Percentiles rank a stretch among this genome's conserved stretches.
These are phyloP conservation scores for Azorinus chamasolen DNA, from an alignment of 2,888 invertebrate species.

Conservation along the genomic window DNA sequence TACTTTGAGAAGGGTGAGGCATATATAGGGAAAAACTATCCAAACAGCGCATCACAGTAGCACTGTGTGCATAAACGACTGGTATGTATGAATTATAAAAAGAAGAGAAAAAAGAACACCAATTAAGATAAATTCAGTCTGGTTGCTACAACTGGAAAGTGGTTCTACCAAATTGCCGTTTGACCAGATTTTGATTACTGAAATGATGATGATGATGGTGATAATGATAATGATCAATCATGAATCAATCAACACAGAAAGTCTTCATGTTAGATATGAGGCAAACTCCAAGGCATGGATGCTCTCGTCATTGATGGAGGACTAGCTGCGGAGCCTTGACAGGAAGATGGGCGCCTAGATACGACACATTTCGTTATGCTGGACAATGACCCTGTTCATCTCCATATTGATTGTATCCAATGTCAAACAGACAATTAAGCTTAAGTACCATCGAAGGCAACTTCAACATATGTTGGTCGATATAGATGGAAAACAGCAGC, in stretches of 20 bases:
- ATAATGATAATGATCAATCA: no score
- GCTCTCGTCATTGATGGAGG: slow-evolving; percentile 36
- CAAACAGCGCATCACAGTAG: slow-evolving; percentile 48
- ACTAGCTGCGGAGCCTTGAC: slow-evolving; percentile 39
- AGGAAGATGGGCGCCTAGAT: slow-evolving; percentile 25
- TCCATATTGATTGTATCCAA: slow-evolving; percentile 22
- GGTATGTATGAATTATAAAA: no score
- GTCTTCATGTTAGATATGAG: slow-evolving; percentile 28
- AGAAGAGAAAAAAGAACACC: no score
- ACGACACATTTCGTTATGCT: slow-evolving; percentile 39
- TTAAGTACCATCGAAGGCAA: slow-evolving; percentile 33
- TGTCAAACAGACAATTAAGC: slow-evolving; percentile 45
- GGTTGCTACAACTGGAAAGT: no score
- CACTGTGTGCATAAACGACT: slow-evolving; percentile 45
- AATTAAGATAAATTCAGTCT: no score
- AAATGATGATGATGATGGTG: no score
- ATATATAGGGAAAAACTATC: slow-evolving; percentile 57
- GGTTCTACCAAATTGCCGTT: no score
- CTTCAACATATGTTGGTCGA: slow-evolving; percentile 18
- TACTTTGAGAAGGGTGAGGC: slow-evolving; percentile 41
- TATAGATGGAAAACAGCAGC: slow-evolving; percentile 18
- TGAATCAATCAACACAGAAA: no score
- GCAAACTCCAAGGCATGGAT: slow-evolving; percentile 59
- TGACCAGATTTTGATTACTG: no score
- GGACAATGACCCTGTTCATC: slow-evolving; percentile 47